Conservation (phyloP, 1,140 invertebrate species). For the Brachionus asplanchnoidis region DNA sequence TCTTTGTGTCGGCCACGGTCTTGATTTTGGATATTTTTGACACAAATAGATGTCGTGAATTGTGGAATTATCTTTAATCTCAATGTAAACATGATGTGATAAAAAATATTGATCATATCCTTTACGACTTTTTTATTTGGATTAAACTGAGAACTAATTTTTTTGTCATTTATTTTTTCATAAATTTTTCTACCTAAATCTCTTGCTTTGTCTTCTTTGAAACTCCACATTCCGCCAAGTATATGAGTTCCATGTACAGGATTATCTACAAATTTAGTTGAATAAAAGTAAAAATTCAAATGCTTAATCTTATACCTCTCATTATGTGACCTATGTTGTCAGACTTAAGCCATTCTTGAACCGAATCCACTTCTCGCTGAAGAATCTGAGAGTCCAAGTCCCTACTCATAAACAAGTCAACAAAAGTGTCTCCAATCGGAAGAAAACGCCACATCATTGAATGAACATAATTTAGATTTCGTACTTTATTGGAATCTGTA, state of each 20-base stretch:
- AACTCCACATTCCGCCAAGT: constrained; percentile 34
- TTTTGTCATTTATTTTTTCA: not conserved
- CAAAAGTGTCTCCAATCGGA: constrained; percentile 3
- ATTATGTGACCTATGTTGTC: not conserved
- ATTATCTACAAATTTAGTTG: not conserved
- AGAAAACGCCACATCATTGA: not conserved
- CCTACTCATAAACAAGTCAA: not conserved
- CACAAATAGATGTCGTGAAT: constrained; percentile 21
- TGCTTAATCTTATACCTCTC: not conserved
- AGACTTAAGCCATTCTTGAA: not conserved
- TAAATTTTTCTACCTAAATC: not conserved
- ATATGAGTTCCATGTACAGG: not conserved
- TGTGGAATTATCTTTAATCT: not conserved
- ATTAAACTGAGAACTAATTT: not conserved
- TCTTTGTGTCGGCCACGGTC: not conserved
- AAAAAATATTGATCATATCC: not conserved
- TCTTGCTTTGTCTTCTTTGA: not conserved
- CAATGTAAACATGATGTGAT: not conserved
- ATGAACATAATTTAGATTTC: not conserved
- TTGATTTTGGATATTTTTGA: not conserved
- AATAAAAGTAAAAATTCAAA: not conserved
- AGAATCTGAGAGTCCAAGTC: not conserved
- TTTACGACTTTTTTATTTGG: not conserved
- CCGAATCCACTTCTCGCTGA: not conserved
- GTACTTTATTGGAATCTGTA: not conserved